These are phyloP conservation scores for Drosophila teissieri DNA, from an alignment of 1,140 invertebrate species.

Conservation along the genomic window DNA sequence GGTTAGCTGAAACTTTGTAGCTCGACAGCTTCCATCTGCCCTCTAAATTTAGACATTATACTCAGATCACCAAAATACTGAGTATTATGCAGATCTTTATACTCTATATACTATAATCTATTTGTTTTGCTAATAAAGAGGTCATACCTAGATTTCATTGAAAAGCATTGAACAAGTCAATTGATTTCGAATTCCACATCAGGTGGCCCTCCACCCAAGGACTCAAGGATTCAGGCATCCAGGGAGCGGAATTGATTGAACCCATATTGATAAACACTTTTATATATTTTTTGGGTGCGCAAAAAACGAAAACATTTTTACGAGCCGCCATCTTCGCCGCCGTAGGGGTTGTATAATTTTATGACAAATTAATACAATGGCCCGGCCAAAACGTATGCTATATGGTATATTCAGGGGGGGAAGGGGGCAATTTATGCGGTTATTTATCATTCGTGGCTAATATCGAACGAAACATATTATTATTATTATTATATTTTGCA, in stretches of 20 bases:
- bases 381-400: conserved; percentile 39
- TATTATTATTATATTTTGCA: conserved; percentile 79
- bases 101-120: too few species aligned
- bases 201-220: conserved; percentile 6
- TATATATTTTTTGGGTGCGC: conserved; percentile 21
- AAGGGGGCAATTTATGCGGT: conserved; percentile 56
- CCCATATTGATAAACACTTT: conserved; percentile 39
- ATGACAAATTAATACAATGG: conserved; percentile 81
- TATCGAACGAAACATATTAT: conserved; percentile 71
- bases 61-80: neutral
- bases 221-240: neutral
- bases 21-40: conserved; percentile 61
- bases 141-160: too few species aligned
- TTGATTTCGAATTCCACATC: neutral
- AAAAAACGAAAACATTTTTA: conserved; percentile 55
- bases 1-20: conserved; percentile 72
- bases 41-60: conserved; percentile 50
- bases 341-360: conserved; percentile 67
- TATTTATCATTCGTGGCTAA: conserved; percentile 66
- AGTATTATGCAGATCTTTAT: too few species aligned
- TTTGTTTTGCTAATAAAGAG: too few species aligned
- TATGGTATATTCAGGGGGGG: neutral
- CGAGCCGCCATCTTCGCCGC: conserved; percentile 19
- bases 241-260: neutral
- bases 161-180: too few species aligned